A percentile compares a stretch with the other conserved stretches of the same genome.
phyloP scores from a whole-genome alignment of 37 sponge, comb jelly and placozoan species.

The Beroe forskalii region DNA sequence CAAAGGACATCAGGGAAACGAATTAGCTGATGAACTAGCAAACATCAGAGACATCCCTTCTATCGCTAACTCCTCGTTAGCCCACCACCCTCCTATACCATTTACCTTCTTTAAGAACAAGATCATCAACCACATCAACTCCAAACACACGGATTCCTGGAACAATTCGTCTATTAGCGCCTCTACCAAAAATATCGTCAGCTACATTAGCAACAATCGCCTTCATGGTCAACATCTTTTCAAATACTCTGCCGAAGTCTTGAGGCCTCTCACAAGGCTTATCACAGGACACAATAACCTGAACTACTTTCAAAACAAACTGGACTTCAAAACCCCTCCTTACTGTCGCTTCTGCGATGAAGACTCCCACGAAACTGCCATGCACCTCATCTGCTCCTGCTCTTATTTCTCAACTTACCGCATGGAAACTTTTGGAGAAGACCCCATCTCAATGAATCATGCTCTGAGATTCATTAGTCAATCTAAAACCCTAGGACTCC shows the following conservation, averaged over 20 bases:
- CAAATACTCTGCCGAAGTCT: neutral
- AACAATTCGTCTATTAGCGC: neutral
- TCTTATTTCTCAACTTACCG: no score
- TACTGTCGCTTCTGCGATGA: slow-evolving; percentile 6
- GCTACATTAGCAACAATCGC: neutral
- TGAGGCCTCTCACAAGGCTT: slow-evolving; percentile 16
- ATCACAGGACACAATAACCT: slow-evolving; percentile 35
- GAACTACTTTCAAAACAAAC: slow-evolving; percentile 22
- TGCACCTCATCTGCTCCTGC: no score
- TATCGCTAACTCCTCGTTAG: neutral
- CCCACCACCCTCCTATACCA: neutral
- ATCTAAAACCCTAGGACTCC: neutral
- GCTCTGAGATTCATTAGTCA: neutral
- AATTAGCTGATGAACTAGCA: neutral
- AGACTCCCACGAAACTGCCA: neutral
- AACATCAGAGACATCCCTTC: neutral
- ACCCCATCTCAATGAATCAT: no score
- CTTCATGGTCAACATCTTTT: slow-evolving; percentile 15
- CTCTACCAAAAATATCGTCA: neutral
- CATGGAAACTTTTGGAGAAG: no score
- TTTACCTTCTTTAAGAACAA: neutral
- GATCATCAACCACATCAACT: neutral
- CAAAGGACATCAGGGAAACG: slow-evolving; percentile 2
- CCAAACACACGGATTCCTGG: neutral
- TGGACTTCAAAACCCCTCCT: slow-evolving; percentile 20